Evolutionary conservation across 2,113 vertebrate species (phyloP).

Genomic region (Nothobranchius furzeri): DNA sequence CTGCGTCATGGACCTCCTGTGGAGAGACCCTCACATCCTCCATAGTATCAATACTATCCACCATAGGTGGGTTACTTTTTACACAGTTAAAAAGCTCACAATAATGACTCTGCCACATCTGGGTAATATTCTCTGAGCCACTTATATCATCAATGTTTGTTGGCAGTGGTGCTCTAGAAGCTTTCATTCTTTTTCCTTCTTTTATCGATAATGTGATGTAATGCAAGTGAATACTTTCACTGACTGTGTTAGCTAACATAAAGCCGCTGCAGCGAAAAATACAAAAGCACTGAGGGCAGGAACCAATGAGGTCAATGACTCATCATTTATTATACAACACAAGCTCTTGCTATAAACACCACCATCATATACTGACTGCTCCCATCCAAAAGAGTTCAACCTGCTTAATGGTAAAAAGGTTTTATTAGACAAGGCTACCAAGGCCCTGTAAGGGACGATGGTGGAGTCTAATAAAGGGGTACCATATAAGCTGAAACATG

Average conservation of each 20-base stretch:
- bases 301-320: constrained; percentile 68
- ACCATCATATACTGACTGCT: constrained; percentile 32
- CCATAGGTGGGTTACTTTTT: no score
- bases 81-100: no score
- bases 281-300: constrained; percentile 18
- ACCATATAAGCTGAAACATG: not conserved
- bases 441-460: not conserved
- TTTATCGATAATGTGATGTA: constrained; percentile 23
- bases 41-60: no score
- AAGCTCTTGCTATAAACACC: constrained; percentile 55
- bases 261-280: constrained; percentile 10
- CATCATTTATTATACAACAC: constrained; percentile 61
- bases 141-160: no score
- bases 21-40: no score
- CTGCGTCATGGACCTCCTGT: no score
- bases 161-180: no score
- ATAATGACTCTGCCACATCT: no score
- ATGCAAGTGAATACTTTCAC: constrained; percentile 13
- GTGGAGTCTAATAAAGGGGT: not conserved
- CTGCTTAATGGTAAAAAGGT: constrained; percentile 33
- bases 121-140: no score
- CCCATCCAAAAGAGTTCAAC: constrained; percentile 29
- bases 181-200: no score
- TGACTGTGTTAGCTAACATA: constrained; percentile 46
- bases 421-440: constrained; percentile 18